Conservation (phyloP, 2,797 vertebrate genomes). For the Adrianichthys oophorus region DNA sequence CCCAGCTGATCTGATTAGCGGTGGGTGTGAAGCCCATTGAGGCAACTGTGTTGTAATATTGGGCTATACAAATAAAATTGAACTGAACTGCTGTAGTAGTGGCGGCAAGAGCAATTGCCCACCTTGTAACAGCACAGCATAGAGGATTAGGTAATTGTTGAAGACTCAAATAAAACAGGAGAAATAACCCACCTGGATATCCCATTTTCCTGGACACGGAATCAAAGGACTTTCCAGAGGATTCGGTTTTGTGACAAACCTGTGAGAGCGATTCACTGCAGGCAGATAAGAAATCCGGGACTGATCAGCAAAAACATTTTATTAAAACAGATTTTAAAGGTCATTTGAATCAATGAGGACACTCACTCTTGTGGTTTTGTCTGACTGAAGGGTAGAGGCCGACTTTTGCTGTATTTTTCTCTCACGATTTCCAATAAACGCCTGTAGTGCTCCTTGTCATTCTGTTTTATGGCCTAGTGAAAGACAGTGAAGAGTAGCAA, state of each 20-base stretch:
- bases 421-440: slow-evolving; percentile 79
- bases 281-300: not conserved
- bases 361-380: slow-evolving; percentile 76
- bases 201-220: slow-evolving; percentile 48
- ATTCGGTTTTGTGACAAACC: slow-evolving; percentile 49
- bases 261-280: slow-evolving; percentile 58
- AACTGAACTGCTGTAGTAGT: no score
- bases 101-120: no score
- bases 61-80: no score
- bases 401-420: slow-evolving; percentile 76
- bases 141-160: not conserved
- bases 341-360: not conserved
- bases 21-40: no score
- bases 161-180: not conserved
- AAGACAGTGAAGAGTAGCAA: slow-evolving; percentile 3
- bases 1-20: no score
- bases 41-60: no score
- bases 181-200: slow-evolving; percentile 54
- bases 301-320: not conserved
- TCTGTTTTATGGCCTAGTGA: slow-evolving; percentile 77
- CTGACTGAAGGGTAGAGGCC: slow-evolving; percentile 77
- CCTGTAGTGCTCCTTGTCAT: slow-evolving; percentile 77
- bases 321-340: not conserved
- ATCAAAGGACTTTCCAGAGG: slow-evolving; percentile 61
- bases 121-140: not conserved